Evolutionary conservation across 2,113 vertebrate genomes (phyloP), one percentile per base, ranked within the genome.

Genomic region (Rhinoptilus africanus): DNA sequence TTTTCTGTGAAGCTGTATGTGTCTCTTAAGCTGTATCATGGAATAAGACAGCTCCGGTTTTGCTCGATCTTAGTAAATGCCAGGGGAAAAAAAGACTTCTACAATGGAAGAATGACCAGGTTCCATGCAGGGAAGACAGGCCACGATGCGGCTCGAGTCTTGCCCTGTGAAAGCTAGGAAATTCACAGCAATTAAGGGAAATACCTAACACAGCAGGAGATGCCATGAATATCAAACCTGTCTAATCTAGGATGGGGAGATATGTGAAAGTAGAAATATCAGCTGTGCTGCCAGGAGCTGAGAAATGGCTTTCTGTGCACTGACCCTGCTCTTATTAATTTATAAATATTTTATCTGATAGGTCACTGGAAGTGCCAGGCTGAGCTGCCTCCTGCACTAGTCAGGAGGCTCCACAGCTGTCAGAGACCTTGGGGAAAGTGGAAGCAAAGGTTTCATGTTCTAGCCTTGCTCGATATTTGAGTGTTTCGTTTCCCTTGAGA

Each of bases 401-500:
- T 14, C 53, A 21, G 75, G 64, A 69, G 81, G 11, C 82, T 80
- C 53, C 50, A 22, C 62, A 73, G 88, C 91, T 88, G 74, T 83
- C 78, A 81, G 78, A 74, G 87, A 26, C 56, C 50, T 45, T 26
- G 66, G 84, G 28, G 34, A 24, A 88, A 47, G 12, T 35, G 76
- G 53, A 67, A 84, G 80, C 47, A 72, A 34, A 59, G 88, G 39
- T 80, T 89, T 94, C 72, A 32, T 53, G n/a, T 86, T 89, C 80
- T 54, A 8, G 7, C 57, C 72, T 71, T 4, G 76, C 28, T 95
- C 20, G 4, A 86, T 71, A 54, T 41, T 76, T 34, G 20, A 91
- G 80, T 8, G 32, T 67, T 79, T 86, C 12, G 22, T 23, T 45
- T 93, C 90, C 80, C 87, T 41, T 62, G 94, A 73, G 92, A 77